phyloP scores from a whole-genome alignment of 2,888 invertebrate species.

The Sphaeridia pumilis region DNA sequence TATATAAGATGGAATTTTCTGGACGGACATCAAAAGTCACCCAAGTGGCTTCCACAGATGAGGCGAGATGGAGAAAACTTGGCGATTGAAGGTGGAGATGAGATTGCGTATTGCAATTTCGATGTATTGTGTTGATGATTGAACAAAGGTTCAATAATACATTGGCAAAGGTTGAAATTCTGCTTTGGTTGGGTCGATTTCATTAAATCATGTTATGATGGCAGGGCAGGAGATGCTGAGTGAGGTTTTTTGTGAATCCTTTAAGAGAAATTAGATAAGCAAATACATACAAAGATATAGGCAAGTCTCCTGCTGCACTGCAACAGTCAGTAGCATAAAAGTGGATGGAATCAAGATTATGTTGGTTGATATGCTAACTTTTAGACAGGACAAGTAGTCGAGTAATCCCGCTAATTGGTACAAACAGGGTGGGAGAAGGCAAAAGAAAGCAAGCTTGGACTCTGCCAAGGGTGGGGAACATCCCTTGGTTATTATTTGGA shows the following conservation, averaged over 20 bases:
- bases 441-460: not conserved
- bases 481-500: no score
- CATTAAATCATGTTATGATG: constrained; percentile 1
- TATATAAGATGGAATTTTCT: no score
- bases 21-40: no score
- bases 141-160: no score
- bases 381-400: not conserved
- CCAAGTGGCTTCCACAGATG: no score
- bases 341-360: constrained; percentile 1
- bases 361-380: not conserved
- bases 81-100: not conserved
- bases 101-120: not conserved
- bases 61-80: no score
- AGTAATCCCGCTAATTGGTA: constrained; percentile 2
- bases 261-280: constrained; percentile 2
- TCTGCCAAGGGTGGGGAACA: not conserved
- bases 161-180: no score
- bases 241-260: not conserved
- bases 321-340: no score
- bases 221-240: not conserved
- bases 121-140: not conserved
- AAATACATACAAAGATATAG: not conserved
- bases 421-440: not conserved
- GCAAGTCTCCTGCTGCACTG: no score
- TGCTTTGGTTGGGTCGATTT: no score